Evolutionary conservation across 2,113 vertebrate species (phyloP).

Genomic region (Nycticebus coucang): DNA sequence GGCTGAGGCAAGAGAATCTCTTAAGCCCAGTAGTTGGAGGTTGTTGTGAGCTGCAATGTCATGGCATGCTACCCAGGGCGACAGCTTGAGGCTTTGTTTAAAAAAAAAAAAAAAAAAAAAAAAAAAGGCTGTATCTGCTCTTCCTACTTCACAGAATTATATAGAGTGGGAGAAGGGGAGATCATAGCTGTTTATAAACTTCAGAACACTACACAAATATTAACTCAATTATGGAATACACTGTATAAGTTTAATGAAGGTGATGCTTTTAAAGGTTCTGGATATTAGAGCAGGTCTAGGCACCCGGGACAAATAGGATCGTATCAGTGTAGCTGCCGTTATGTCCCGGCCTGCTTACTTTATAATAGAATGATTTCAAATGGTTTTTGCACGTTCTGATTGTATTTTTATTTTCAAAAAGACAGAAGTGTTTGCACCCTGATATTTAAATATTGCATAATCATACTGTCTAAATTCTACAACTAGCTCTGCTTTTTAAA

Average conservation of each 20-base stretch:
- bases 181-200: conserved; percentile 8
- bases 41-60: no score
- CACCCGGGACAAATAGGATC: neutral
- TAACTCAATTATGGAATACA: neutral
- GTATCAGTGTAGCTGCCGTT: neutral
- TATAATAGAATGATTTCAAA: neutral
- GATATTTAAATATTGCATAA: neutral
- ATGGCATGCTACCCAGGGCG: no score
- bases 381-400: neutral
- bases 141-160: neutral
- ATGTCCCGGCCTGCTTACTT: neutral
- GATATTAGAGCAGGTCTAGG: neutral
- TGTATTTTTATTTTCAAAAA: neutral
- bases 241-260: neutral
- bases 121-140: neutral
- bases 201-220: neutral
- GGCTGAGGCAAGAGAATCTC: no score
- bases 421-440: neutral
- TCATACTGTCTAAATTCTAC: neutral
- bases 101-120: neutral
- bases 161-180: neutral
- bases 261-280: neutral
- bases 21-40: no score
- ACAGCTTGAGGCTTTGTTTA: no score
- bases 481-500: neutral